These are phyloP conservation scores for Corythoichthys intestinalis DNA, from an alignment of 2,113 vertebrate genomes.

Conservation along the genomic window DNA sequence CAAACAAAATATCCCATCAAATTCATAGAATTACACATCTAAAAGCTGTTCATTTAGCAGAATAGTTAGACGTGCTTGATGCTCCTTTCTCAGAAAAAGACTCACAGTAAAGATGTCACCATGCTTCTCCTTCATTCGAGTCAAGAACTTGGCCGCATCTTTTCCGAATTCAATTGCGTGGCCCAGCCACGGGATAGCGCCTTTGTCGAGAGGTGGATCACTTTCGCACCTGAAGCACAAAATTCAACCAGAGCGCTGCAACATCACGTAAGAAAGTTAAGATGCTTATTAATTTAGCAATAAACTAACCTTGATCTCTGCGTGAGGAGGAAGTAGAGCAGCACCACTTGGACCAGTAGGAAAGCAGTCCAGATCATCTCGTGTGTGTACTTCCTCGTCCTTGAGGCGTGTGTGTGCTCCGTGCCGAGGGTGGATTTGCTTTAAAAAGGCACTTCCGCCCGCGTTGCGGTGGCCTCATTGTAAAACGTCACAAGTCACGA, in stretches of 20 bases:
- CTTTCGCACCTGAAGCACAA: slow-evolving; percentile 61
- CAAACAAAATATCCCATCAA: too few relatives aligned
- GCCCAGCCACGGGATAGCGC: slow-evolving; percentile 81
- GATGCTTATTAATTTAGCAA: not conserved
- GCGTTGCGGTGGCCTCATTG: not conserved
- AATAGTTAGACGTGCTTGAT: too few relatives aligned
- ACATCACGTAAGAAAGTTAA: too few relatives aligned
- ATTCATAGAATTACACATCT: too few relatives aligned
- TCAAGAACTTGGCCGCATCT: slow-evolving; percentile 80
- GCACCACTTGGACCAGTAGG: slow-evolving; percentile 42
- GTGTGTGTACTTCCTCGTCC: not conserved
- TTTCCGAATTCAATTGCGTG: slow-evolving; percentile 83
- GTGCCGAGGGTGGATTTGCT: accelerated
- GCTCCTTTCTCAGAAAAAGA: not conserved
- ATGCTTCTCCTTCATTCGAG: slow-evolving; percentile 81
- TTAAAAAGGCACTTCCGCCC: slow-evolving; percentile 14
- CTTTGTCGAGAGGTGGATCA: slow-evolving; percentile 83
- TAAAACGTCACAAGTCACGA: slow-evolving; percentile 20
- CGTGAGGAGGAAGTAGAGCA: slow-evolving; percentile 60
- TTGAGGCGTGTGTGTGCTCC: not conserved
- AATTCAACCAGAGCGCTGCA: not conserved
- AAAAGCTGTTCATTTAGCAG: too few relatives aligned
- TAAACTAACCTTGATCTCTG: slow-evolving; percentile 61
- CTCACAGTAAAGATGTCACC: slow-evolving; percentile 86
- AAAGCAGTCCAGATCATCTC: slow-evolving; percentile 68